Evolutionary conservation across 1,140 invertebrate genomes (phyloP).

Genomic region (Drosophila nannoptera): DNA sequence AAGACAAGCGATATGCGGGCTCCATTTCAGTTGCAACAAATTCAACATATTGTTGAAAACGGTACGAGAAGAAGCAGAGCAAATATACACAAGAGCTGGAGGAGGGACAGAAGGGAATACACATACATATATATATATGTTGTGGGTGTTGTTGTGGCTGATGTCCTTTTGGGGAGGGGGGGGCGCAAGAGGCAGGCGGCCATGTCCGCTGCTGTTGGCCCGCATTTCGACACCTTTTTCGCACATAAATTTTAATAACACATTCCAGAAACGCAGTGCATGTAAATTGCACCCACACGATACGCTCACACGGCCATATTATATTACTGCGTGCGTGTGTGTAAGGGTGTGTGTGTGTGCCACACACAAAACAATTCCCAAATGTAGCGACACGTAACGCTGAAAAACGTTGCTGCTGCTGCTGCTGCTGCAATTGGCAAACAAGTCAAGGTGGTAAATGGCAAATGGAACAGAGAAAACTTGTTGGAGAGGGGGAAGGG

Average conservation of each 20-base stretch:
- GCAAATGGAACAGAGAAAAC: constrained; percentile 42
- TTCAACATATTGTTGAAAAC: constrained; percentile 17
- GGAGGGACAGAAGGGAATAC: constrained; percentile 1
- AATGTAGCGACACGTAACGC: constrained; percentile 68
- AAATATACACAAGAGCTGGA: not conserved
- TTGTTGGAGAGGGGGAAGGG: not conserved
- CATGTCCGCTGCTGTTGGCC: constrained; percentile 42
- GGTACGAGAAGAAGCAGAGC: not conserved
- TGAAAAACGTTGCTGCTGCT: constrained; percentile 50
- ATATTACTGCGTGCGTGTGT: constrained; percentile 25
- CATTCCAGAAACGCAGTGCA: constrained; percentile 56
- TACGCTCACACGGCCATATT: constrained; percentile 41
- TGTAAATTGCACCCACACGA: constrained; percentile 62
- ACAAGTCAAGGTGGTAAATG: constrained; percentile 74
- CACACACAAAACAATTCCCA: constrained; percentile 72
- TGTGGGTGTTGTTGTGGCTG: constrained; percentile 24
- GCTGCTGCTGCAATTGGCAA: constrained; percentile 68
- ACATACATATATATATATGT: constrained; percentile 23
- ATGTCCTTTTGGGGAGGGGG: constrained; percentile 29
- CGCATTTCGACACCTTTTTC: constrained; percentile 67
- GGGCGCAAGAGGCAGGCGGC: constrained; percentile 3
- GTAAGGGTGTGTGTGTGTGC: constrained; percentile 9
- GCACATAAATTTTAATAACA: constrained; percentile 75
- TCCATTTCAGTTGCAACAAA: constrained; percentile 5
- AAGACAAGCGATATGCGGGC: not conserved